Evolutionary conservation across 2,888 invertebrate genomes (phyloP), one percentile per base, ranked within the genome.

Genomic region (Caradrina clavipalpis): DNA sequence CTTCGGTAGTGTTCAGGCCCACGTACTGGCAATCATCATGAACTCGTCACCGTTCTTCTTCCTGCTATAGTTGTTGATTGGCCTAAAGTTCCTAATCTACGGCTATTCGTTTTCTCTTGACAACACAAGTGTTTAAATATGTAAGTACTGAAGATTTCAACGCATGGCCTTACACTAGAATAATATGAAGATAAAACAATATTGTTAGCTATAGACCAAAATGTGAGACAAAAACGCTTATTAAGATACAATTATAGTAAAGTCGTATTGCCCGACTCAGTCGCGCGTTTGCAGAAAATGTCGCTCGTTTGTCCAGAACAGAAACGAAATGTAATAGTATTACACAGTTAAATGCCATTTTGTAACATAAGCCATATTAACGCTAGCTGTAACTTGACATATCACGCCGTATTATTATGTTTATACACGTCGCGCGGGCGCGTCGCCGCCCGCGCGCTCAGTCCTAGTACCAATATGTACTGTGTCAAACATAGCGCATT

Each of bases 401-500:
- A 93, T 93, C 93, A 92, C 88, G 87, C 88, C 86, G 84, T 87
- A 86, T 89, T 87, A 75, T 86, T 86, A 81, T 86, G 76, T 79
- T 81, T 82, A 13, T 82, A 55, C 64, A 2, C 4, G 65, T 26
- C 13, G 21, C 64, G 65, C 57, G 54, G 31, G 58, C 66, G 65
- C 39, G 39, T 1, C 7, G 35, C 11, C 11, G 10, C 39, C 31
- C 57, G 31, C 45, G 26, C 50, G 60, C 68, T 22, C 54, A 49
- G 63, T 47, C 66, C 73, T 76, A 79, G 70, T 82, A 83, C 82
- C 80, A 79, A 73, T 64, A 85, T 86, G 91, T 91, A 87, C 91
- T 88, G 91, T 92, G 91, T 92, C 86, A 86, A 90, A 91, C 90
- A 91, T 90, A 89, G 92, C 84, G 83, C 89, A 88, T 87, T 86